phyloP scores from a whole-genome alignment of 2,113 vertebrate species.

The Regulus satrapa region DNA sequence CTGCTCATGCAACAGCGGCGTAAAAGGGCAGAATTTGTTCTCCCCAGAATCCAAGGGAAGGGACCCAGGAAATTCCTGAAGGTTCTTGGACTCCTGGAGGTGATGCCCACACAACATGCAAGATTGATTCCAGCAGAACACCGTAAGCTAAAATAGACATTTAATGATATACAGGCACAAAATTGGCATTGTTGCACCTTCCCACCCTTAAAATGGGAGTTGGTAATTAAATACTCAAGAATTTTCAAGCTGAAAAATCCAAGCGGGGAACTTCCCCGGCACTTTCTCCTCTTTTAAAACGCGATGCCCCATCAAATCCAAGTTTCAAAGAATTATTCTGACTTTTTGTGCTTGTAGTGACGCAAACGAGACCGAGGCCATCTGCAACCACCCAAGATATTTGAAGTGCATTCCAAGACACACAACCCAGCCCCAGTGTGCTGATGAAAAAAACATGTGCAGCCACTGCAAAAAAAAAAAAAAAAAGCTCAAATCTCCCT shows the following conservation, averaged over 20 bases:
- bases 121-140: not conserved
- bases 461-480: not conserved
- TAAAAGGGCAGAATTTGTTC: not conserved
- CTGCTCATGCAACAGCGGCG: not conserved
- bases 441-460: not conserved
- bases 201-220: not conserved
- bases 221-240: not conserved
- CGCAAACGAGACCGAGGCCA: not conserved
- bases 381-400: not conserved
- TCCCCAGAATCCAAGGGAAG: not conserved
- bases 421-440: not conserved
- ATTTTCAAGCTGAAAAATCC: not conserved
- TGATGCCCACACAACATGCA: not conserved
- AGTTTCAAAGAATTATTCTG: not conserved
- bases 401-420: not conserved
- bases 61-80: not conserved
- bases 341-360: not conserved
- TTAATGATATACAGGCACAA: not conserved
- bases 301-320: no score
- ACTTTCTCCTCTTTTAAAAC: not conserved
- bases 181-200: not conserved
- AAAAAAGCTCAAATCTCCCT: not conserved
- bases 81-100: not conserved
- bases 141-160: not conserved
- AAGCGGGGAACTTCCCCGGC: not conserved